phyloP scores from a whole-genome alignment of 2,888 invertebrate species.

The Dyspetes luteomarginatus region DNA sequence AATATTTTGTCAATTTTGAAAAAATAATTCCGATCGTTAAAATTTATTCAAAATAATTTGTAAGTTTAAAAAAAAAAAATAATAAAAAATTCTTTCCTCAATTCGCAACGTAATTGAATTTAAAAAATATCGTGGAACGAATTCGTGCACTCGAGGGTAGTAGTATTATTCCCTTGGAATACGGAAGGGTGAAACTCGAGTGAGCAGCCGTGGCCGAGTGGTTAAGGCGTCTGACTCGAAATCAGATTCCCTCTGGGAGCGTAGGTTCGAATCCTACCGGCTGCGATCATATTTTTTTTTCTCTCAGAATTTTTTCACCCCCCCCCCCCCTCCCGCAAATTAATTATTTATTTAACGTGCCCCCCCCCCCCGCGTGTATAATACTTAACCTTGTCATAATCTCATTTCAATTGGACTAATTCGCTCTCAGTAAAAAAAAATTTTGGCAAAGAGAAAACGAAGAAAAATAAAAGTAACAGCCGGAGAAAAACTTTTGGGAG shows the following conservation, averaged over 20 bases:
- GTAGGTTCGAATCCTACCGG: conserved; percentile 96
- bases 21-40: too few relatives aligned
- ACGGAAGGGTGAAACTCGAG: conserved; percentile 42
- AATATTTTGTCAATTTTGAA: too few relatives aligned
- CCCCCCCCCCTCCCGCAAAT: background rate
- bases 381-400: too few relatives aligned
- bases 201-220: conserved; percentile 88
- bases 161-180: conserved; percentile 58
- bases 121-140: background rate
- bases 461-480: too few relatives aligned
- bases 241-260: conserved; percentile 96
- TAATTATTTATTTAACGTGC: background rate
- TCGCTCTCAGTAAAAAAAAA: too few relatives aligned
- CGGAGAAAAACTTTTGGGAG: too few relatives aligned
- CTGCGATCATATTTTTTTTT: conserved; percentile 85
- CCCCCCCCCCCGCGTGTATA: background rate
- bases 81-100: too few relatives aligned
- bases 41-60: too few relatives aligned
- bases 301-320: background rate
- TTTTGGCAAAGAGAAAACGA: too few relatives aligned
- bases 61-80: too few relatives aligned
- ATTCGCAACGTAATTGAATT: too few relatives aligned
- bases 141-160: conserved; percentile 11
- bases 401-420: too few relatives aligned
- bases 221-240: conserved; percentile 96